Evolutionary conservation across 2,797 vertebrate genomes (phyloP), one percentile per base, ranked within the genome.

Genomic region (Rhabdomys pumilio): DNA sequence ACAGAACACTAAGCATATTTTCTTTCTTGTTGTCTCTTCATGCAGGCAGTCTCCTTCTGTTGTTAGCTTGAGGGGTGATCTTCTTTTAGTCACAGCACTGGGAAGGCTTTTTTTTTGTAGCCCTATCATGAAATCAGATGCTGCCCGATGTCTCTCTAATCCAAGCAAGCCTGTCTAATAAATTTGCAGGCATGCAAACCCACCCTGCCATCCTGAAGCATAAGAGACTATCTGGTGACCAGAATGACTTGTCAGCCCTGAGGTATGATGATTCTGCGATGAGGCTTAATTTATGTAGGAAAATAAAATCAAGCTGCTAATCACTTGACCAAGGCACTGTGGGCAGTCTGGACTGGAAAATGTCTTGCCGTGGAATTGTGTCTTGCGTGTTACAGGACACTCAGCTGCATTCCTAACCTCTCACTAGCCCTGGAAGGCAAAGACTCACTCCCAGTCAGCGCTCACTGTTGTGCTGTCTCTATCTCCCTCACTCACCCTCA

Each of bases 21-120:
- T 90, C 86, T 94, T 50, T 79, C 93, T 94, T 69, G 84, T 93
- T 92, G 94, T 93, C 92, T 94, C 63, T 24, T 97, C 93, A 79
- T 93, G 95, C 90, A 96, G 92, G 57, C 92, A 89, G 72, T 81
- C 91, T 93, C 96, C 97, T 96, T 97, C 94, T 98, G 94, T 88
- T 73, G 61, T 85, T 91, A 87, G 92, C 95, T 96, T 3, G 55
- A 94, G 93, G 97, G 96, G 79, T 90, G 95, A 79, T 93, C 83
- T 96, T 77, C 82, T 91, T 94, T 94, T 83, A 95, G 91, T 95
- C 53, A 93, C 79, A 94, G 95, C 69, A 85, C 38, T 47, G 94
- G 76, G 59, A 26, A 7, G 61, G 69, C 59, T 26, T 67, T 91
- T 26, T 81, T 38, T 97, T 89, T 93, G 82, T 76, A 95, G 34